A percentile compares a stretch with the other conserved stretches of the same genome.
These are phyloP conservation scores for Calycopis cecrops DNA, from an alignment of 1,140 invertebrate genomes.

Conservation along the genomic window DNA sequence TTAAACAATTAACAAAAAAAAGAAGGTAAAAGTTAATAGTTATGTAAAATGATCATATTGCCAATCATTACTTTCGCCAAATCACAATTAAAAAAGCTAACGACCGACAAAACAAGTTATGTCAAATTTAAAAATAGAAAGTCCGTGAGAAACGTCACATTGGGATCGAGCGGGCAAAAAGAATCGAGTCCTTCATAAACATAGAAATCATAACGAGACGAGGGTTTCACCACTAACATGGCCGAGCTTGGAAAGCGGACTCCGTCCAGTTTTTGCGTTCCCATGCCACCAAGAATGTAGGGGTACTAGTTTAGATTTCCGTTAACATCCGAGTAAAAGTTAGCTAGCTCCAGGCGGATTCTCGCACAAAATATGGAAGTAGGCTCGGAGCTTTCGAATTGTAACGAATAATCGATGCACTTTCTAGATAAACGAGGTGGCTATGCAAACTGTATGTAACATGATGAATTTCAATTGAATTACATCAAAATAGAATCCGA, in stretches of 20 bases:
- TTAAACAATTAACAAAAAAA: not conserved
- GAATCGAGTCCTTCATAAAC: slow-evolving; percentile 1
- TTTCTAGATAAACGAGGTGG: slow-evolving; percentile 64
- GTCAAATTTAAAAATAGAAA: slow-evolving; percentile 53
- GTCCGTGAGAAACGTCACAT: slow-evolving; percentile 31
- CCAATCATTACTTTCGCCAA: slow-evolving; percentile 39
- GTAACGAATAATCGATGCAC: slow-evolving; percentile 55
- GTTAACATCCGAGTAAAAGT: slow-evolving; percentile 55
- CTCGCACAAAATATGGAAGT: slow-evolving; percentile 60
- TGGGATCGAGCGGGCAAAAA: slow-evolving; percentile 7
- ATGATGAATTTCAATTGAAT: slow-evolving; percentile 60
- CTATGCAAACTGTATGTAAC: slow-evolving; percentile 68
- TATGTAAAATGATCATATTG: slow-evolving; percentile 31
- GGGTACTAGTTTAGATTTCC: slow-evolving; percentile 56
- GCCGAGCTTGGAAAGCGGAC: slow-evolving; percentile 60
- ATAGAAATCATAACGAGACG: slow-evolving; percentile 5
- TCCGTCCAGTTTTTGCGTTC: slow-evolving; percentile 60
- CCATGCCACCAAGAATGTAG: slow-evolving; percentile 53
- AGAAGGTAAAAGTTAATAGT: slow-evolving; percentile 19
- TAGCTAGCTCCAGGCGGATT: slow-evolving; percentile 54
- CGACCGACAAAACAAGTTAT: slow-evolving; percentile 25
- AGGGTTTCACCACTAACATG: slow-evolving; percentile 59
- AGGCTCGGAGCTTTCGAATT: slow-evolving; percentile 63
- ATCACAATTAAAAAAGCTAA: slow-evolving; percentile 35
- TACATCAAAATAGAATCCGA: slow-evolving; percentile 43